A percentile compares a stretch with the other conserved stretches of the same genome.
phyloP scores from a whole-genome alignment of 2,113 vertebrate species.

The Bucco capensis region DNA sequence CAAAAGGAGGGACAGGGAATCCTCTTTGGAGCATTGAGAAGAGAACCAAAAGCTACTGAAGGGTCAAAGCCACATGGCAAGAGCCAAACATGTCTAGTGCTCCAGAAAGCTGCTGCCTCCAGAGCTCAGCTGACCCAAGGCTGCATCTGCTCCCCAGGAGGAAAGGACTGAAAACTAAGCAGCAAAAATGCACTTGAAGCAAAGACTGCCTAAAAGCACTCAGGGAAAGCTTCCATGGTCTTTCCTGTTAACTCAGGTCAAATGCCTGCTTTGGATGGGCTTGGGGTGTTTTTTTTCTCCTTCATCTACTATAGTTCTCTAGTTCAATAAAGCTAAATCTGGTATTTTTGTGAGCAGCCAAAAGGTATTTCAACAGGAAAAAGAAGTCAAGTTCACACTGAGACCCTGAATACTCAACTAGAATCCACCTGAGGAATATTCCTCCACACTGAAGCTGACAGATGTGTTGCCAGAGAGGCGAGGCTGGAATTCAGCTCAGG shows the following conservation, averaged over 20 bases:
- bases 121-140: conserved; percentile 2
- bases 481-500: background rate
- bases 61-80: conserved; percentile 13
- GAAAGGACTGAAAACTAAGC: conserved; percentile 41
- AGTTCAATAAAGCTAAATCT: background rate
- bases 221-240: background rate
- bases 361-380: background rate
- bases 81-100: conserved; percentile 37
- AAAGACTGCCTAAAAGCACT: background rate
- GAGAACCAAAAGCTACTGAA: conserved; percentile 54
- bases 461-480: background rate
- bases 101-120: too few species aligned
- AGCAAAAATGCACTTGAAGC: conserved; percentile 55
- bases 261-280: background rate
- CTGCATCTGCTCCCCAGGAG: conserved; percentile 12
- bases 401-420: background rate
- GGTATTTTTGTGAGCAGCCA: conserved; percentile 16
- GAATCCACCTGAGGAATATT: background rate
- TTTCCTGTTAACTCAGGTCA: background rate
- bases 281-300: background rate
- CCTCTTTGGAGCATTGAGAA: conserved; percentile 65
- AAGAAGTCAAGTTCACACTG: background rate
- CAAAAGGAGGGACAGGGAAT: background rate
- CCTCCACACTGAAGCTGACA: background rate
- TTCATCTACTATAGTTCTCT: background rate